Base-by-base conservation (phyloP, 2,113 vertebrate genomes). In the Malurus melanocephalus region DNA sequence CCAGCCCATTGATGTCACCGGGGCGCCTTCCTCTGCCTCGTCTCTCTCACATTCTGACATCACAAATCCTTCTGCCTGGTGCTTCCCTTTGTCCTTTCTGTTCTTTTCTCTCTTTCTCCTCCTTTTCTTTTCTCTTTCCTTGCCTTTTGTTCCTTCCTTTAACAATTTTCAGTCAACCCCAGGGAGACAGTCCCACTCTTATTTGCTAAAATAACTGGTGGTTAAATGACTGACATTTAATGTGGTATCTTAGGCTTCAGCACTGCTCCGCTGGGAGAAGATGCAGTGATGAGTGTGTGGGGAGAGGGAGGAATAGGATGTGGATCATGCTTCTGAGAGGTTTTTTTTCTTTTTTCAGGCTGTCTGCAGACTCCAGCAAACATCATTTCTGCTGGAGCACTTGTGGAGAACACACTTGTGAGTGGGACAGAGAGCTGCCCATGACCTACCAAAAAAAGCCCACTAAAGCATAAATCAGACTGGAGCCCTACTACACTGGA, bases 131-230 rank as follows among this genome's bases (percentile, higher is more conserved):
- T 46, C n/a, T 53, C n/a, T 61, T 78, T 61, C 33, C 53, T 61
- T 65, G 11, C 45, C 40, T 66, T 84, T 83, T 75, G 46, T 74
- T 43, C 32, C 61, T 52, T 81, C 78, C 72, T 80, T 75, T 74
- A 80, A 77, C 68, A 80, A 48, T 82, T 80, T 91, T 73, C 87
- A 72, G 64, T 57, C 84, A 93, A 82, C 40, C 81, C 81, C 81
- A 90, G 94, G 91, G 95, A 95, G 84, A 79, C 74, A 88, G 87
- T 94, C 88, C 93, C 85, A 95, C 89, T 89, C 80, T 86, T 83
- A 93, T 96, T 93, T 94, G 91, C 87, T 92, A 93, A 95, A 94
- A 95, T 93, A 93, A 94, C 87, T 81, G 59, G 68, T 35, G 90
- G 89, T 76, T 93, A 94, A 93, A 90, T 83, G 90, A 92, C 87